Evolutionary conservation across 2,888 invertebrate genomes (phyloP).

Genomic region (Tricholauxania praeusta): DNA sequence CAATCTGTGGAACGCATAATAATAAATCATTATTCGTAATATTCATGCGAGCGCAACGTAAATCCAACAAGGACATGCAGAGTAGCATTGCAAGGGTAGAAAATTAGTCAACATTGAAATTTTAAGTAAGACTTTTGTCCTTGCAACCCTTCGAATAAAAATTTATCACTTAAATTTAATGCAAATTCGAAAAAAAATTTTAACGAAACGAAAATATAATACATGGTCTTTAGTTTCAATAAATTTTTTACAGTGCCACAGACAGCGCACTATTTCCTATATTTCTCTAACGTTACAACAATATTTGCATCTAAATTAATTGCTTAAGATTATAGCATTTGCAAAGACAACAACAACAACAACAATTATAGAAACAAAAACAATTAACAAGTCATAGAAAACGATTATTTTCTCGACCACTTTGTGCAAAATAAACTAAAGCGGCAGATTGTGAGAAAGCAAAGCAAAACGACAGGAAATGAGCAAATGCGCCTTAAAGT

Average conservation of each 20-base stretch:
- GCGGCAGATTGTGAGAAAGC: slow-evolving; percentile 11
- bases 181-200: too few species aligned
- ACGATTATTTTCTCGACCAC: not conserved
- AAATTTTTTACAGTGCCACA: too few species aligned
- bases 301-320: too few species aligned
- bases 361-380: slow-evolving; percentile 5
- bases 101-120: too few species aligned
- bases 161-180: too few species aligned
- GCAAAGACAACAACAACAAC: slow-evolving; percentile 2
- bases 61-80: too few species aligned
- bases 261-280: too few species aligned
- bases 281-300: too few species aligned
- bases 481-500: not conserved
- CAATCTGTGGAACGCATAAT: slow-evolving; percentile 28
- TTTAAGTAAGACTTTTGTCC: too few species aligned
- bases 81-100: not conserved
- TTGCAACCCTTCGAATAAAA: too few species aligned
- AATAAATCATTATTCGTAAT: slow-evolving; percentile 16
- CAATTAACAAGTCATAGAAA: slow-evolving; percentile 20
- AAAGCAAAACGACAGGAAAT: not conserved
- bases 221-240: too few species aligned
- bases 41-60: not conserved
- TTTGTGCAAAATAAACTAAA: not conserved
- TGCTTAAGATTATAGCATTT: not conserved
- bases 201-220: too few species aligned